These are phyloP conservation scores for Xiphorhynchus elegans DNA, from an alignment of 2,113 vertebrate species.

Conservation along the genomic window DNA sequence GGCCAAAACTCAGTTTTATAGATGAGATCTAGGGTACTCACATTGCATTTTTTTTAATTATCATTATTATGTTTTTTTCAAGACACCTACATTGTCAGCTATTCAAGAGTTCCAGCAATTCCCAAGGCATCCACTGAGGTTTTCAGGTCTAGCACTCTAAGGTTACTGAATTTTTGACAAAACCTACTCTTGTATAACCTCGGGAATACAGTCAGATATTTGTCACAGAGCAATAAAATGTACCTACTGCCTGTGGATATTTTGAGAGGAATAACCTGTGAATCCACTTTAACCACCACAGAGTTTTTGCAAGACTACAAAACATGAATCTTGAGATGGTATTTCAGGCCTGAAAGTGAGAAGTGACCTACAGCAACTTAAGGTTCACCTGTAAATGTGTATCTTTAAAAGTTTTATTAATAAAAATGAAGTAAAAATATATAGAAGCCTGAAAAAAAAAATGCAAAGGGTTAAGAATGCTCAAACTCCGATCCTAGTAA, in stretches of 20 bases:
- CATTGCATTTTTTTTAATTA: background rate
- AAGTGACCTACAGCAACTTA: background rate
- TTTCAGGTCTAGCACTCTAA: background rate
- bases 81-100: background rate
- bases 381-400: background rate
- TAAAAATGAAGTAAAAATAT: background rate
- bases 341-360: background rate
- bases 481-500: background rate
- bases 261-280: constrained; percentile 32
- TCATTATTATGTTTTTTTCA: background rate
- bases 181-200: background rate
- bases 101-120: background rate
- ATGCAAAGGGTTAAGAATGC: background rate
- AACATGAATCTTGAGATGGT: background rate
- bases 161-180: background rate
- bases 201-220: background rate
- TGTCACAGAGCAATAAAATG: background rate
- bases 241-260: background rate
- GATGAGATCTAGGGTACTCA: background rate
- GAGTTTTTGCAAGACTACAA: background rate
- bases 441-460: background rate
- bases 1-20: background rate
- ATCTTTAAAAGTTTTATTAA: background rate
- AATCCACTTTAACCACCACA: background rate
- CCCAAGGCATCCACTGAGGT: background rate